These are phyloP conservation scores for Proterorhinus semilunaris DNA, from an alignment of 2,113 vertebrate genomes.

Conservation along the genomic window DNA sequence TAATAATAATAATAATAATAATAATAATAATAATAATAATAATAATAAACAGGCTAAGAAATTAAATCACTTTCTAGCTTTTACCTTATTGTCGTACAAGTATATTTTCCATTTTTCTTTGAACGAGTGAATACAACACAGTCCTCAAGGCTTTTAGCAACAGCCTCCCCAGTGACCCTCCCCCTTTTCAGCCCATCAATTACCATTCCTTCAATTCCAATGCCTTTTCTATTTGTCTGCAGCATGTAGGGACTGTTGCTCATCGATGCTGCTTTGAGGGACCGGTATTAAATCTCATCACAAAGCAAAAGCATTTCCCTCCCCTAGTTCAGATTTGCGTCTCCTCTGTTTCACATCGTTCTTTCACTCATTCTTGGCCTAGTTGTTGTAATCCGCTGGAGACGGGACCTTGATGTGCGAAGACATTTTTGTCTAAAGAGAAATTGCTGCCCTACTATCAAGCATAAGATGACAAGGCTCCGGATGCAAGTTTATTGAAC, in stretches of 20 bases:
- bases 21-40: too few species aligned
- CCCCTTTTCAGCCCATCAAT: constrained; percentile 31
- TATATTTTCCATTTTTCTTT: constrained; percentile 9
- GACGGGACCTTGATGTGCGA: constrained; percentile 2
- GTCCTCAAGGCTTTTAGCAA: constrained; percentile 36
- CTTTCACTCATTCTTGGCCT: constrained; percentile 24
- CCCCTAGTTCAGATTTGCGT: background rate
- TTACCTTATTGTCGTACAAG: background rate
- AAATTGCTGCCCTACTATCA: constrained; percentile 23
- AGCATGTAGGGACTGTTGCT: constrained; percentile 23
- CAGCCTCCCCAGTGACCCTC: constrained; percentile 21
- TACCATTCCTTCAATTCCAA: constrained; percentile 22
- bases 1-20: too few species aligned
- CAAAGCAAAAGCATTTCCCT: background rate
- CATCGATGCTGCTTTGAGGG: constrained; percentile 14
- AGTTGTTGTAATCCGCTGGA: constrained; percentile 20
- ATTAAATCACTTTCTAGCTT: too few species aligned
- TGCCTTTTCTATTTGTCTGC: background rate
- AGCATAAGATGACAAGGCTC: constrained; percentile 46
- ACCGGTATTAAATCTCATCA: background rate
- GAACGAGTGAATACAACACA: constrained; percentile 37
- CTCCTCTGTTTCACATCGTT: constrained; percentile 7
- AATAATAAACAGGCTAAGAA: too few species aligned
- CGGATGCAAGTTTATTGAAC: constrained; percentile 35
- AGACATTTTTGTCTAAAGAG: background rate